Conservation (phyloP, 1,140 invertebrate species). For the Magallana gigas region DNA sequence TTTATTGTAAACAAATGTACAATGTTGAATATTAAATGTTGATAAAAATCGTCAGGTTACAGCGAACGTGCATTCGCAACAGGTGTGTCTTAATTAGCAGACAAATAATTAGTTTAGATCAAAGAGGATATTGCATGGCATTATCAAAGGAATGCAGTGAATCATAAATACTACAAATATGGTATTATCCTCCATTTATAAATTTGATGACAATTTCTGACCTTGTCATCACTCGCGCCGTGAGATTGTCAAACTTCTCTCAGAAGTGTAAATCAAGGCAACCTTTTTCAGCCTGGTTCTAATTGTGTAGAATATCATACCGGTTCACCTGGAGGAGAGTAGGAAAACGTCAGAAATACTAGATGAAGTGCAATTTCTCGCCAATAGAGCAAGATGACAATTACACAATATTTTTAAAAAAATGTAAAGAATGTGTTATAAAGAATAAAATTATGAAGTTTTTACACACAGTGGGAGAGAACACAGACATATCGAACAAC, state of each 20-base stretch:
- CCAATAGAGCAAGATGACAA: too few species aligned
- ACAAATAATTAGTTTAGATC: not conserved
- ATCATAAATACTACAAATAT: not conserved
- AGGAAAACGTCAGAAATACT: too few species aligned
- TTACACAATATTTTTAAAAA: too few species aligned
- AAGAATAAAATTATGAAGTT: too few species aligned
- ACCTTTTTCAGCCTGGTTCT: not conserved
- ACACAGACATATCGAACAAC: too few species aligned
- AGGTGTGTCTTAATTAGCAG: constrained; percentile 12
- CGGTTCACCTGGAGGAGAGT: not conserved
- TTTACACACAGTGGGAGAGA: too few species aligned
- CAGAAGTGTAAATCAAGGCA: constrained; percentile 4
- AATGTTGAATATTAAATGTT: constrained; percentile 13
- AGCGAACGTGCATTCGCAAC: not conserved
- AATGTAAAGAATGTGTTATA: too few species aligned
- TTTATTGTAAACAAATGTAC: constrained; percentile 12
- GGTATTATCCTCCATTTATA: not conserved
- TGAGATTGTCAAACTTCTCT: not conserved
- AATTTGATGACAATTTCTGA: constrained; percentile 5
- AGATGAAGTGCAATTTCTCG: too few species aligned
- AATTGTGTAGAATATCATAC: constrained; percentile 11
- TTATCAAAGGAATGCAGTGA: not conserved
- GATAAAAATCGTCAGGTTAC: constrained; percentile 2
- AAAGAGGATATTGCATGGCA: not conserved
- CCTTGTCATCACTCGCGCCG: not conserved